Conservation (phyloP, 2,888 invertebrate genomes). For the Sesia apiformis region DNA sequence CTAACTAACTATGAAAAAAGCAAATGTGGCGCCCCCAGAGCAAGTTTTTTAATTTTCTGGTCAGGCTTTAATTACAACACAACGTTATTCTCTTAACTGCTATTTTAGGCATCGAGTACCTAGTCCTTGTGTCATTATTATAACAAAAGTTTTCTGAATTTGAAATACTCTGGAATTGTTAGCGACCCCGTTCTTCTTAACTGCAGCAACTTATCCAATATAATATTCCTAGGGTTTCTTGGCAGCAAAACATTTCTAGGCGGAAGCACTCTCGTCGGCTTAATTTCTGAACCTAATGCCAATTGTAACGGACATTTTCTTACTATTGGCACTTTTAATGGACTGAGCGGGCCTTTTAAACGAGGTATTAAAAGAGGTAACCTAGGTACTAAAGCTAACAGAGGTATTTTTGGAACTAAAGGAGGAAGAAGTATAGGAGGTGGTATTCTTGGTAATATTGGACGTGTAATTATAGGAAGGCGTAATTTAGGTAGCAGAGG, state of each 20-base stretch:
- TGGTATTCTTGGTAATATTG: conserved; percentile 16
- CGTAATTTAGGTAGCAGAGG: conserved; percentile 2
- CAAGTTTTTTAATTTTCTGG: too few species aligned
- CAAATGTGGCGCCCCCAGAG: too few species aligned
- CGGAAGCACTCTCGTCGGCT: conserved; percentile 15
- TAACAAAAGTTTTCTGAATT: conserved; percentile 31
- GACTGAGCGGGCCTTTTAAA: conserved; percentile 8
- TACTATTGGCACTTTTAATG: conserved; percentile 25
- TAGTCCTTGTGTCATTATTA: too few species aligned
- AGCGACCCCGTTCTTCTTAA: conserved; percentile 35
- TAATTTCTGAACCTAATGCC: conserved; percentile 22
- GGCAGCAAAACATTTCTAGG: neutral
- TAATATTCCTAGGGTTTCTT: conserved; percentile 12
- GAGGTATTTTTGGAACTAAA: conserved; percentile 12
- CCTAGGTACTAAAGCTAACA: conserved; percentile 15
- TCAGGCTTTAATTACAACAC: too few species aligned
- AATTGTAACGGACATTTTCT: conserved; percentile 7
- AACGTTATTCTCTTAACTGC: too few species aligned
- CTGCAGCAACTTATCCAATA: conserved; percentile 29
- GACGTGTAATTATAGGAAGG: conserved; percentile 6
- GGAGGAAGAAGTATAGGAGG: conserved; percentile 13
- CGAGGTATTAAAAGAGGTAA: conserved; percentile 17
- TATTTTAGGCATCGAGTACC: too few species aligned
- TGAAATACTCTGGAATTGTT: conserved; percentile 29
- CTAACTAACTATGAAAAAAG: too few species aligned